Base-by-base conservation (phyloP, 2,888 invertebrate species). In the Agonopterix arenella region DNA sequence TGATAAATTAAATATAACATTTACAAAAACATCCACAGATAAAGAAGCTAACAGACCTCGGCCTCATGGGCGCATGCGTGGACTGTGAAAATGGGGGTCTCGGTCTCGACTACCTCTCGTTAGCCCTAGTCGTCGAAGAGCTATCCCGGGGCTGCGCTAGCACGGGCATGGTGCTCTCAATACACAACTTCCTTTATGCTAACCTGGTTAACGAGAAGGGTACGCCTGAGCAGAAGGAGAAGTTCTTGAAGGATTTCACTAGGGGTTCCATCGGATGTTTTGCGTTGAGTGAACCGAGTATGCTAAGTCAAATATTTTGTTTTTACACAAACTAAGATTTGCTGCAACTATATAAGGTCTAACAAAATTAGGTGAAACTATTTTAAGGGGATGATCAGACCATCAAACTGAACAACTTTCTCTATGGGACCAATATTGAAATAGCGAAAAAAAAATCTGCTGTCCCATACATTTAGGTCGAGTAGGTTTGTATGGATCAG, bases 251-350 rank as follows among this genome's bases (percentile, higher is more conserved):
- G 47, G 91, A 92, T 0, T 93, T 91, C 61, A 90, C 90, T 0
- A 82, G 72, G 62, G 94, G 94, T 1, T 83, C 90, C 3, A 85
- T 96, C 54, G 96, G 96, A 1, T 94, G 95, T 70, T 96, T 96
- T 82, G 94, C 94, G 18, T 84, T 96, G 38, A 95, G 95, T 80
- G 95, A 95, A 84, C 93, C 94, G 61, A 94, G 94, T 93, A 64
- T 60, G 68, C 62, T 40, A n/a, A 10, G 38, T n/a, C n/a, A n/a
- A n/a, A n/a, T n/a, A n/a, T n/a, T n/a, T n/a, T n/a, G n/a, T n/a
- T n/a, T n/a, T n/a, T n/a, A n/a, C n/a, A n/a, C n/a, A n/a, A n/a
- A n/a, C n/a, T n/a, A n/a, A n/a, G n/a, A n/a, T n/a, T n/a, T n/a
- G n/a, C n/a, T n/a, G n/a, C n/a, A n/a, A n/a, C n/a, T n/a, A n/a